Percentiles rank a stretch among this genome's conserved stretches.
Conservation (phyloP, 2,888 invertebrate genomes). For the Rhopalosiphum nymphaeae region DNA sequence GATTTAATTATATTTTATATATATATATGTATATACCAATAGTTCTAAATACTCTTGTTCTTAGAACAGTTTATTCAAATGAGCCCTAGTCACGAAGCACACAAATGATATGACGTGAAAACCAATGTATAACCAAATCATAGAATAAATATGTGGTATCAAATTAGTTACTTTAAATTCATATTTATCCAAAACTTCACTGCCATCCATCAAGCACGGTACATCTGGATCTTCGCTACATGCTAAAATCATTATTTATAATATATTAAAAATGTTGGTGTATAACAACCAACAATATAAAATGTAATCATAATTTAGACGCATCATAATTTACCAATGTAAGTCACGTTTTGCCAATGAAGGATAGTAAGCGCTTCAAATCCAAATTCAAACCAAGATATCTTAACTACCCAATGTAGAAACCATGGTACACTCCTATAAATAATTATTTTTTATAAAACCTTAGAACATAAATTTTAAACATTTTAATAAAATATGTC, state of each 20-base stretch:
- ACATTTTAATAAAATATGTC: neutral
- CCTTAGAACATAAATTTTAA: neutral
- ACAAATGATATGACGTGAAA: constrained; percentile 81
- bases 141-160: constrained; percentile 77
- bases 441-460: neutral
- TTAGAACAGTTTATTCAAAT: constrained; percentile 42
- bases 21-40: neutral
- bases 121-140: constrained; percentile 74
- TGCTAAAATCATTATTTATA: constrained; percentile 70
- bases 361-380: constrained; percentile 86
- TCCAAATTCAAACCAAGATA: constrained; percentile 90
- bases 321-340: constrained; percentile 77
- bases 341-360: constrained; percentile 83
- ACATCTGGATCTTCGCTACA: constrained; percentile 76
- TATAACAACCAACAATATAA: neutral
- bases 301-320: neutral
- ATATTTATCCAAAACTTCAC: constrained; percentile 80
- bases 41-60: neutral
- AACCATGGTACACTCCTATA: constrained; percentile 79
- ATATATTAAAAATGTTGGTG: neutral
- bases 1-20: too few relatives aligned
- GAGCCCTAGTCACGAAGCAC: constrained; percentile 72
- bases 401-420: constrained; percentile 82
- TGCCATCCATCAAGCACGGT: constrained; percentile 81
- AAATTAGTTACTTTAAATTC: constrained; percentile 79